Conservation (phyloP, 2,113 vertebrate genomes). For the Nanorana parkeri region DNA sequence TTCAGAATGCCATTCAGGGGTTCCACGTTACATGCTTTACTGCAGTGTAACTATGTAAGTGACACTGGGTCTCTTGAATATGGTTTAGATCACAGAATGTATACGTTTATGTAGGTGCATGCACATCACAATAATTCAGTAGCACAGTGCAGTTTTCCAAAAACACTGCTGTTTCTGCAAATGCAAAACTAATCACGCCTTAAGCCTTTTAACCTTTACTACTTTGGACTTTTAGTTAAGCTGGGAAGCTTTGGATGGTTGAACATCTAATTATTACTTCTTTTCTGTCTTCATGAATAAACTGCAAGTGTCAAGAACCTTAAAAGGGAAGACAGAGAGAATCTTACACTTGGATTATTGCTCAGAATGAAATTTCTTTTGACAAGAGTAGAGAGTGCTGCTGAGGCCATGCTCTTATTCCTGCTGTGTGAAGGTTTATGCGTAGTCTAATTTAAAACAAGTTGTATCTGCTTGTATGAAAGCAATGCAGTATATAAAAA, state of each 20-base stretch:
- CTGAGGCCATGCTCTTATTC: not conserved
- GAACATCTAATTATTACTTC: not conserved
- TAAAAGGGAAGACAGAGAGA: conserved; percentile 17
- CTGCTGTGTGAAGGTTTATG: not conserved
- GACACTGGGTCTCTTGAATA: too few relatives aligned
- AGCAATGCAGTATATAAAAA: not conserved
- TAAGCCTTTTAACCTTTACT: not conserved
- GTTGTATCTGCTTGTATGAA: not conserved
- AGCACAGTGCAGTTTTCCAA: too few relatives aligned
- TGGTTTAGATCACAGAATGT: too few relatives aligned
- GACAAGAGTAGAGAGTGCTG: not conserved
- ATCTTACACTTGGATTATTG: not conserved
- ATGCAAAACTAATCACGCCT: not conserved
- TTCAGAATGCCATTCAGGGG: too few relatives aligned
- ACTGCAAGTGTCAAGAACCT: conserved; percentile 1
- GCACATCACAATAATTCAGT: too few relatives aligned
- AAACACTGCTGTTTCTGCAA: too few relatives aligned
- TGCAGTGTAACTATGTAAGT: too few relatives aligned
- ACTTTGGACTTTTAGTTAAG: not conserved
- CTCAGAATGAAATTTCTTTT: not conserved
- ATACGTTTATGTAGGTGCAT: too few relatives aligned
- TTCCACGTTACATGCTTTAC: too few relatives aligned
- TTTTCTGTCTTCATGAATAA: conserved; percentile 22
- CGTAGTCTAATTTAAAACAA: not conserved
- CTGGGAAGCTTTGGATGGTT: not conserved